phyloP scores from a whole-genome alignment of 2,888 invertebrate genomes.

The Metopia argyrocephala region DNA sequence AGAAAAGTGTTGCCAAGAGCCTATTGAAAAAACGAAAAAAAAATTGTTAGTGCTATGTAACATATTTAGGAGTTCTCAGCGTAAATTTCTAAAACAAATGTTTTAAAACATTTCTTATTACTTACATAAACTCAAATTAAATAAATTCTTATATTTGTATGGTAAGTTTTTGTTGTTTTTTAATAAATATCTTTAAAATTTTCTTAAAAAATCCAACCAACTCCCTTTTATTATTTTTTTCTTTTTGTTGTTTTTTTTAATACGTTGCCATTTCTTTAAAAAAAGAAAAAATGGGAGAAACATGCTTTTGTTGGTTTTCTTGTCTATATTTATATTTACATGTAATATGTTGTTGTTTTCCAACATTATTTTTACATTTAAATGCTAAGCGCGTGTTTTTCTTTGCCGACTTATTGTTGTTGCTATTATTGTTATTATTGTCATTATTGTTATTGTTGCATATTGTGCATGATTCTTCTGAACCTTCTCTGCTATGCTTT shows the following conservation, averaged over 20 bases:
- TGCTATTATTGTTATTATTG: conserved; percentile 32
- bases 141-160: no score
- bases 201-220: conserved; percentile 55
- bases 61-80: background rate
- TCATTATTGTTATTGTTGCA: conserved; percentile 1
- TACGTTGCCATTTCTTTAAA: conserved; percentile 29
- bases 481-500: background rate
- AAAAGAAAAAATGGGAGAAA: background rate
- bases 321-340: conserved; percentile 1
- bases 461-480: background rate
- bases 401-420: conserved; percentile 5
- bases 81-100: background rate
- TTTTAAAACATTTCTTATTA: no score
- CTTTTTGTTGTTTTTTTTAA: no score
- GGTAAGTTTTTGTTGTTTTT: conserved; percentile 22
- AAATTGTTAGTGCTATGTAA: background rate
- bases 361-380: conserved; percentile 2
- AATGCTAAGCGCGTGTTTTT: background rate
- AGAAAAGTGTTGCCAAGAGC: no score
- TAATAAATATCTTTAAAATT: background rate
- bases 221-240: conserved; percentile 64
- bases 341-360: background rate
- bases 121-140: no score
- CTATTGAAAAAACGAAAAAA: background rate
- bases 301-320: background rate